Conservation (phyloP, 2,113 vertebrate genomes). For the Lutjanus erythropterus region DNA sequence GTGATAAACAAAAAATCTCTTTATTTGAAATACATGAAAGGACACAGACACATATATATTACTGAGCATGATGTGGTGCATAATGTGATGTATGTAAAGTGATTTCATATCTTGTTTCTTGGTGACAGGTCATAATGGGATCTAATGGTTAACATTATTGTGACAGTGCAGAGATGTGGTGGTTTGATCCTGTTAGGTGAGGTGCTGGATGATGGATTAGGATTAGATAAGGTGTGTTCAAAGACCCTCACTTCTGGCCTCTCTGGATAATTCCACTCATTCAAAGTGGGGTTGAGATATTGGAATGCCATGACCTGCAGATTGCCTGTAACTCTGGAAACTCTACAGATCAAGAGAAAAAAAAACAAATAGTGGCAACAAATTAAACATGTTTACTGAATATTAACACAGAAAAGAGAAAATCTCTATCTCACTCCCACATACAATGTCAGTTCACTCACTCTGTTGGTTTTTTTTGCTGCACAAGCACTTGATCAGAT, state of each 20-base stretch:
- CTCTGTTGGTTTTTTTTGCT: not conserved
- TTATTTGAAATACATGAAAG: slow-evolving; percentile 6
- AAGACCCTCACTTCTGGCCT: not conserved
- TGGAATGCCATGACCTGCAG: rapidly evolving
- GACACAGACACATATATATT: not conserved
- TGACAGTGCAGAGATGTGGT: not conserved
- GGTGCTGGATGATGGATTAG: too few relatives aligned
- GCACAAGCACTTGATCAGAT: slow-evolving; percentile 55
- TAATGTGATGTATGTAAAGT: not conserved
- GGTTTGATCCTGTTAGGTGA: too few relatives aligned
- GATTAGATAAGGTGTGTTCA: not conserved
- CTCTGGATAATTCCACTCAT: not conserved
- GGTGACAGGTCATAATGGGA: not conserved
- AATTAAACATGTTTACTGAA: not conserved
- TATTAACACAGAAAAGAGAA: not conserved
- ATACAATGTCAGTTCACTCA: slow-evolving; percentile 34
- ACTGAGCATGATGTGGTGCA: not conserved
- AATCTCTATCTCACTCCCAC: not conserved
- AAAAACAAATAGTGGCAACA: not conserved
- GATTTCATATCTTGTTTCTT: not conserved
- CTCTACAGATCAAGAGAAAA: not conserved
- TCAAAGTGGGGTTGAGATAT: not conserved
- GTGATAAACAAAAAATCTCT: not conserved
- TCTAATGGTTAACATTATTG: not conserved
- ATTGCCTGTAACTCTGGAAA: not conserved